Evolutionary conservation across 2,113 vertebrate species (phyloP), one percentile per base, ranked within the genome.

Genomic region (Leptobrachium ailaonicum): DNA sequence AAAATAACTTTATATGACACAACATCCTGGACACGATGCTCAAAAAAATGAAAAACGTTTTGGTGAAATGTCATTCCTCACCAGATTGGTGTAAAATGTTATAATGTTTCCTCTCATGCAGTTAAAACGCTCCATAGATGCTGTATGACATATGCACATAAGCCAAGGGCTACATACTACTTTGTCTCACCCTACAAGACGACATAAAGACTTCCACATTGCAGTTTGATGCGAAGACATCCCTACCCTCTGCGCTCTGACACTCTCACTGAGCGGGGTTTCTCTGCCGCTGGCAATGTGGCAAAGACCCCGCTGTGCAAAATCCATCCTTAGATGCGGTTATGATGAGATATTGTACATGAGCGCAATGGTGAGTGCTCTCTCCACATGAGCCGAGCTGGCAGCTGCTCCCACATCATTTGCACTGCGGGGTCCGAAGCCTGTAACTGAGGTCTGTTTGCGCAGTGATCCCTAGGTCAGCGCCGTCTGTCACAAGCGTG

Each of bases 321-420:
- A 77, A 78, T 71, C 76, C 56, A 78, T 78, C 76, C 76, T 78
- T 54, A 78, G 76, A 78, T 78, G 76, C 76, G 63, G 76, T 78
- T 78, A 78, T 62, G 54, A 78, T 62, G 76, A 78, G 76, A 78
- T 78, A 71, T 67, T 78, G 54, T 71, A 78, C 76, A 78, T 78
- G 76, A 77, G 43, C 53, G 8, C 53, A 77, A 77, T 66, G 68
- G 76, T 70, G 76, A 77, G 76, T 45, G 68, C 67, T 78, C 67
- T 71, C 68, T 40, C 60, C 67, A 43, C 68, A 71, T 78, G 76
- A 71, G 71, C 60, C 45, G 67, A 78, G 58, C 76, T 78, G 68
- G 54, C 76, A 78, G 67, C 76, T 78, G 76, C 67, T 63, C 76
- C 76, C 67, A 71, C 76, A 78, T 78, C 54, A 71, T 78, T 56